These are phyloP conservation scores for Psococerastis gibbosa DNA, from an alignment of 2,888 invertebrate species.

Conservation along the genomic window DNA sequence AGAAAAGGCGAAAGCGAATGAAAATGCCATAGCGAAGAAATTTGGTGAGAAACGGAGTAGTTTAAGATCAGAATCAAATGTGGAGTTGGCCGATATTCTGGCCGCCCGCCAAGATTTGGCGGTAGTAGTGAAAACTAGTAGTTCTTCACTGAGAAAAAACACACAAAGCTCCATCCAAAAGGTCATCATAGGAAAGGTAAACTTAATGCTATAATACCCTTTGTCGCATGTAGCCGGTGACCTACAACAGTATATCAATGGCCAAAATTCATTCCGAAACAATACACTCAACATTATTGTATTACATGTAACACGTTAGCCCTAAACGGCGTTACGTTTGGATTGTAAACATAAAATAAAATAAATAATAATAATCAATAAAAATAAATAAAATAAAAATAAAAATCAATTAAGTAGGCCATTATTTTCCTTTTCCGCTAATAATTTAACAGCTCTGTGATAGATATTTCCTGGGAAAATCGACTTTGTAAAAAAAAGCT, in stretches of 20 bases:
- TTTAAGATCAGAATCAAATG: slow-evolving; percentile 37
- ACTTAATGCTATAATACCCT: slow-evolving; percentile 17
- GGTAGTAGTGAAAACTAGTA: slow-evolving; percentile 83
- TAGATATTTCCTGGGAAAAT: too few relatives aligned
- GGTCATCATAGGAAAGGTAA: slow-evolving; percentile 68
- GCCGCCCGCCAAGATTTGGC: slow-evolving; percentile 70
- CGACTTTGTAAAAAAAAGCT: too few relatives aligned
- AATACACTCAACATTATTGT: too few relatives aligned
- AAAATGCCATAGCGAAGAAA: slow-evolving; percentile 42
- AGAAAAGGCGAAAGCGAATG: slow-evolving; percentile 52
- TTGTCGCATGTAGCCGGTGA: background rate
- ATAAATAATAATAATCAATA: too few relatives aligned
- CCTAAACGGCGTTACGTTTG: too few relatives aligned
- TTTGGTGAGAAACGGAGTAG: slow-evolving; percentile 34
- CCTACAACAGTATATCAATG: too few relatives aligned
- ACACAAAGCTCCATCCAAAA: slow-evolving; percentile 70
- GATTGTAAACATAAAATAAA: too few relatives aligned
- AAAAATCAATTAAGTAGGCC: too few relatives aligned
- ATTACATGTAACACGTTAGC: too few relatives aligned
- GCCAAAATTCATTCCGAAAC: background rate
- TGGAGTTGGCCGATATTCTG: slow-evolving; percentile 57
- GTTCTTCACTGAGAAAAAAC: slow-evolving; percentile 63
- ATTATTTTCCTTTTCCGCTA: too few relatives aligned
- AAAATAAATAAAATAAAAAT: too few relatives aligned
- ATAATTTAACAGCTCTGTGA: too few relatives aligned